A percentile compares a stretch with the other conserved stretches of the same genome.
These are phyloP conservation scores for Falco novaeseelandiae DNA, from an alignment of 2,797 vertebrate species.

Conservation along the genomic window DNA sequence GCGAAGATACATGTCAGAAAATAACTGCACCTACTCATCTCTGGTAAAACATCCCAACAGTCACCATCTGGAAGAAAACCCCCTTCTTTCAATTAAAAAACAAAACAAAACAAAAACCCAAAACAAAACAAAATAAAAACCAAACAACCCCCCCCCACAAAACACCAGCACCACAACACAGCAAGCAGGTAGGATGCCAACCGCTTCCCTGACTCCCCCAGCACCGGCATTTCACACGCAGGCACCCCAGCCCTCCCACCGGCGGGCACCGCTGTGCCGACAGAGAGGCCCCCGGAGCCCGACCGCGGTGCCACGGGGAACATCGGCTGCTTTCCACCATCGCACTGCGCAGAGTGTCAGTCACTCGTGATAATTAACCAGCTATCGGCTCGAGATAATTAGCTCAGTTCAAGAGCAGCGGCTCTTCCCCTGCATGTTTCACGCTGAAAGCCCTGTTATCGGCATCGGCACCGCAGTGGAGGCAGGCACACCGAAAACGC, in stretches of 20 bases:
- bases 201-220: accelerated
- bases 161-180: accelerated
- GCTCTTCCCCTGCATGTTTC: background rate
- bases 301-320: accelerated
- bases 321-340: background rate
- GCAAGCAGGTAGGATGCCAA: background rate
- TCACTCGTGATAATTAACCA: slow-evolving; percentile 36
- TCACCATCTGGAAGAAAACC: background rate
- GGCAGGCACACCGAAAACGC: background rate
- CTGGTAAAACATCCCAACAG: background rate
- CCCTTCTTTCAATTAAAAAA: background rate
- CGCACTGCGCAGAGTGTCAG: background rate
- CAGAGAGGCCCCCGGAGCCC: background rate
- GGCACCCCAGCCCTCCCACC: background rate
- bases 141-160: too few species aligned
- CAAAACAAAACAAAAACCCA: too few species aligned
- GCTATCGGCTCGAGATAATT: background rate
- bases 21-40: background rate
- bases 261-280: accelerated
- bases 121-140: background rate
- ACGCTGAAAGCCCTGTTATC: background rate
- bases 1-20: accelerated
- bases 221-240: accelerated
- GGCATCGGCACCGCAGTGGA: accelerated
- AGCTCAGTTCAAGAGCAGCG: background rate